Evolutionary conservation across 2,888 invertebrate species (phyloP).

Genomic region (Oligia strigilis): DNA sequence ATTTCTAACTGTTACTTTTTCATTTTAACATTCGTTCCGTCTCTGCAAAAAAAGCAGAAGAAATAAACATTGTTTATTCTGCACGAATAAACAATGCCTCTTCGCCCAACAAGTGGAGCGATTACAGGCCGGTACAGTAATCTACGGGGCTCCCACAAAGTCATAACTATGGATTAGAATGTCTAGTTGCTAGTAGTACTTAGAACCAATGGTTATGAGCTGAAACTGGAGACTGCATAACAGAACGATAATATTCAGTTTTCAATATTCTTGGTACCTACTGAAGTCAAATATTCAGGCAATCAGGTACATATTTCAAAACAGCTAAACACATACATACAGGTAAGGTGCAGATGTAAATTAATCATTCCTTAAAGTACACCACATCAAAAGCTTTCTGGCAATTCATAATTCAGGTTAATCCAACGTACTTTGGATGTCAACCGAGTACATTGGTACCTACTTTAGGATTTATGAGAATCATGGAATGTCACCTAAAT

Average conservation of each 20-base stretch:
- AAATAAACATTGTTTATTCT: not conserved
- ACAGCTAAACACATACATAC: not conserved
- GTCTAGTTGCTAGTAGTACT: not conserved
- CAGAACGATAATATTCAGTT: not conserved
- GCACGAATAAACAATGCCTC: not conserved
- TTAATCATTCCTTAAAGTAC: conserved; percentile 17
- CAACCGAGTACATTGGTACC: conserved; percentile 18
- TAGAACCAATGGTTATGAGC: not conserved
- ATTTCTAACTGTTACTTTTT: not conserved
- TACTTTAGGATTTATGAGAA: conserved; percentile 24
- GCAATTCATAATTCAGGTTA: conserved; percentile 34
- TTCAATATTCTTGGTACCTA: not conserved
- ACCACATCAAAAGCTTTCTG: conserved; percentile 11
- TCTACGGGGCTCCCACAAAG: too few relatives aligned
- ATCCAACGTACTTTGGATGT: conserved; percentile 24
- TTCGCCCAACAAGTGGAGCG: not conserved
- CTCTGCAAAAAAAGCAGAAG: not conserved
- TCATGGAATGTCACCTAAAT: conserved; percentile 26
- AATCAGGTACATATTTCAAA: not conserved
- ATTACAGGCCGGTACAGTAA: not conserved
- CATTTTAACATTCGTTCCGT: not conserved
- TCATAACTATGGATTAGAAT: not conserved
- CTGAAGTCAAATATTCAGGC: not conserved
- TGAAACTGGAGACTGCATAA: not conserved
- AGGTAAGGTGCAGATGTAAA: not conserved